These are phyloP conservation scores for Antheraea assamensis DNA, from an alignment of 2,888 invertebrate genomes.

Conservation along the genomic window DNA sequence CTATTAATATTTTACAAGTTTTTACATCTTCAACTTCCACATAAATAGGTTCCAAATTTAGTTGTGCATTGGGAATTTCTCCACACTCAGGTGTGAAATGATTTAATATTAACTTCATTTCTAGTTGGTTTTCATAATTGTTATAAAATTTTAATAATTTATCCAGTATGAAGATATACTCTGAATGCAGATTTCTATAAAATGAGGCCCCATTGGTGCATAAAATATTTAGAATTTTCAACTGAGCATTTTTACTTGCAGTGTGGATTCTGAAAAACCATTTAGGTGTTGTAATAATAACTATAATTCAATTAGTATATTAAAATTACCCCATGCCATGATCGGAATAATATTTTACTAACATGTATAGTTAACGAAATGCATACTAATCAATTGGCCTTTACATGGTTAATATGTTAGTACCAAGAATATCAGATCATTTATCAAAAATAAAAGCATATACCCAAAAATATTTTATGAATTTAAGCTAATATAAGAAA, in stretches of 20 bases:
- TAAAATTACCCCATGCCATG: not conserved
- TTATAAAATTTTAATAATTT: conserved; percentile 71
- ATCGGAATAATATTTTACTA: not conserved
- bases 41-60: conserved; percentile 69
- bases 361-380: no score
- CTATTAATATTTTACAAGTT: conserved; percentile 62
- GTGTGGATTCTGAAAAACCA: conserved; percentile 72
- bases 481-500: no score
- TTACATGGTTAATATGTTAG: no score
- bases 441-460: no score
- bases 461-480: no score
- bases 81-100: conserved; percentile 73
- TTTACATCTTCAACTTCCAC: conserved; percentile 58
- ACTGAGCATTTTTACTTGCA: conserved; percentile 79
- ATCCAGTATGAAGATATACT: conserved; percentile 72
- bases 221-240: conserved; percentile 79
- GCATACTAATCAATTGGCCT: no score
- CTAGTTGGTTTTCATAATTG: conserved; percentile 37
- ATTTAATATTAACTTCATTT: conserved; percentile 52
- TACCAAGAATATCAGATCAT: no score
- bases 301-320: not conserved
- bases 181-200: conserved; percentile 70
- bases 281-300: not conserved
- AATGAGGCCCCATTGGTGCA: conserved; percentile 76
- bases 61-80: conserved; percentile 58